Evolutionary conservation across 2,888 invertebrate genomes (phyloP).

Genomic region (Spisula solida): DNA sequence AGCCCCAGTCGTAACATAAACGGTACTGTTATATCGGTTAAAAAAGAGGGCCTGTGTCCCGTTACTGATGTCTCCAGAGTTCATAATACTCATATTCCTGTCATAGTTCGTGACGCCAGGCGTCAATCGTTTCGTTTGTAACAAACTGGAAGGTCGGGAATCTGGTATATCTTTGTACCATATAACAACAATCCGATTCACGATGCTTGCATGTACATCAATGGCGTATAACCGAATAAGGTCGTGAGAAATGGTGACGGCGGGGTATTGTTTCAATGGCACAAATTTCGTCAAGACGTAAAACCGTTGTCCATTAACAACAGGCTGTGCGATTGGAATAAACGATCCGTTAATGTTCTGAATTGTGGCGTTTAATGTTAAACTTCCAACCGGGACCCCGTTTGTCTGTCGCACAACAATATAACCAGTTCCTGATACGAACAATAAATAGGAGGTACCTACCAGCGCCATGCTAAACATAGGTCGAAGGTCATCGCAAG

Average conservation of each 20-base stretch:
- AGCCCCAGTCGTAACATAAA: background rate
- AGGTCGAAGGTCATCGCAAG: constrained; percentile 48
- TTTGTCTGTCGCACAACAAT: constrained; percentile 57
- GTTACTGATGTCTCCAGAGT: background rate
- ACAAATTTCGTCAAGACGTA: constrained; percentile 69
- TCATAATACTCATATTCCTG: background rate
- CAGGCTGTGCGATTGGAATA: constrained; percentile 64
- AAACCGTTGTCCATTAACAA: constrained; percentile 61
- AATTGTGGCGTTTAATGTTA: constrained; percentile 58
- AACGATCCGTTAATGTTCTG: constrained; percentile 60
- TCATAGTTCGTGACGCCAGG: background rate
- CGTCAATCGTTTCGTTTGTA: background rate
- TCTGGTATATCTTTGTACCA: constrained; percentile 46
- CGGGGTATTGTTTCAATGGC: constrained; percentile 32
- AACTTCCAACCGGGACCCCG: constrained; percentile 58
- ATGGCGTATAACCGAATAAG: constrained; percentile 65
- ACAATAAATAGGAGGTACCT: constrained; percentile 50
- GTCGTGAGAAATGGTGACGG: background rate
- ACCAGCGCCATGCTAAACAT: constrained; percentile 65
- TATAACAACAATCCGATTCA: constrained; percentile 57
- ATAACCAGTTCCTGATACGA: constrained; percentile 57
- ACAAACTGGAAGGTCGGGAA: constrained; percentile 22
- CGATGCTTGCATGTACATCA: constrained; percentile 60
- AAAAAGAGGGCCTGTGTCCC: constrained; percentile 25
- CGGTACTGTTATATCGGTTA: constrained; percentile 13